Evolutionary conservation across 2,797 vertebrate genomes (phyloP), one percentile per base, ranked within the genome.

Genomic region (Manis javanica): DNA sequence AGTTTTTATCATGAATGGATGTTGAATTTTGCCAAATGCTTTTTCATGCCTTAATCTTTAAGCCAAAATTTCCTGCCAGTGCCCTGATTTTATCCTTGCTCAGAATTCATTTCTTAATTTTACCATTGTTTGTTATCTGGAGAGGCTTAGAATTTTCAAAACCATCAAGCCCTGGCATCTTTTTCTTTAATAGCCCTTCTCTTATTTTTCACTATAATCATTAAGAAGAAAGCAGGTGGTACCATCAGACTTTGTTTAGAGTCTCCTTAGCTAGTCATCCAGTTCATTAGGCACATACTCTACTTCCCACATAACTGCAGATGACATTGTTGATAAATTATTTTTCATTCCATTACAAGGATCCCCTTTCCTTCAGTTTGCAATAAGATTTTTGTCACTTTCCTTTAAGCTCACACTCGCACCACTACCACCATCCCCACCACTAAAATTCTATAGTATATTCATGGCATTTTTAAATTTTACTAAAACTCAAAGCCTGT

Each of bases 41-140:
- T 46, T 46, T 46, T 46, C 42, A 46, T 46, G 42, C 42, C 63
- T 82, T 93, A 66, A 29, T 84, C 34, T 55, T 39, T 72, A 79
- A 49, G 82, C 19, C 34, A 49, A 53, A 31, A 93, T 93, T 84
- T 87, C 82, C 61, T 93, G 57, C 71, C 21, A 61, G 15, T 79
- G 64, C 49, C 57, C 37, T 37, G 64, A 79, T 69, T 87, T 68
- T 72, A 61, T 84, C 12, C 21, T 88, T 77, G 26, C 42, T 90
- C 13, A n/a, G 21, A 92, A 88, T 29, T 53, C 7, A 2, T 66
- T 92, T 88, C 66, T 90, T 96, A 79, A 64, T 82, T 91, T 89
- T 85, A 71, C 18, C 14, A 26, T 81, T 26, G 14, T 81, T 89
- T 88, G 31, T 12, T 69, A 3, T 85, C 59, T 91, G 37, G 51